These are phyloP conservation scores for Drosophila melanosoma DNA, from an alignment of 2,888 invertebrate genomes.

Conservation along the genomic window DNA sequence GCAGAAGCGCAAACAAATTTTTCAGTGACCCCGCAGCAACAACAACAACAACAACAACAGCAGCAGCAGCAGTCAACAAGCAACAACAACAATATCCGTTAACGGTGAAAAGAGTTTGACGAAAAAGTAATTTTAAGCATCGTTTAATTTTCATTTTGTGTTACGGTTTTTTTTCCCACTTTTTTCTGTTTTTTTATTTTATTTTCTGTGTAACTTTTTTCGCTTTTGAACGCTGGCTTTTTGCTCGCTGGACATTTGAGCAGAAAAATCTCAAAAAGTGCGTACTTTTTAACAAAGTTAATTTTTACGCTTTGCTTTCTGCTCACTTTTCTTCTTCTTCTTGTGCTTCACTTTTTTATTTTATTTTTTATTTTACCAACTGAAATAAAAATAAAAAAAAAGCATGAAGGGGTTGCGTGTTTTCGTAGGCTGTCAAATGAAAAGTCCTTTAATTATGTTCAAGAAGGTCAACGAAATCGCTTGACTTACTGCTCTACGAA, in stretches of 20 bases:
- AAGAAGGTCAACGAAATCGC: slow-evolving; percentile 60
- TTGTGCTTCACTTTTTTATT: slow-evolving; percentile 11
- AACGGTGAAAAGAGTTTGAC: slow-evolving; percentile 72
- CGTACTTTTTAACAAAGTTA: slow-evolving; percentile 77
- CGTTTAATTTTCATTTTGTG: slow-evolving; percentile 81
- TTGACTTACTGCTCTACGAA: slow-evolving; percentile 24
- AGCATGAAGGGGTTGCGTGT: slow-evolving; percentile 53
- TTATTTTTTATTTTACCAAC: slow-evolving; percentile 10
- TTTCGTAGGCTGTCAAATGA: slow-evolving; percentile 53
- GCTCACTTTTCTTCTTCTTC: slow-evolving; percentile 6
- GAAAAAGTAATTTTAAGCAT: slow-evolving; percentile 82
- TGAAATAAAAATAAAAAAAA: slow-evolving; percentile 43
- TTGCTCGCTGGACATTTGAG: slow-evolving; percentile 69
- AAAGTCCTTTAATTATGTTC: slow-evolving; percentile 50
- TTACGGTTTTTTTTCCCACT: slow-evolving; percentile 45
- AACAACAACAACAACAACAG: slow-evolving; percentile 15
- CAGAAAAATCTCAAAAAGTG: slow-evolving; percentile 69
- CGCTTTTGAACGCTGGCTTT: slow-evolving; percentile 36
- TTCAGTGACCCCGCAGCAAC: slow-evolving; percentile 37
- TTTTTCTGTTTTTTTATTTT: slow-evolving; percentile 4
- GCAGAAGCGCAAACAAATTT: slow-evolving; percentile 47
- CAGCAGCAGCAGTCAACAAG: slow-evolving; percentile 10
- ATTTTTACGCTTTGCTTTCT: slow-evolving; percentile 70
- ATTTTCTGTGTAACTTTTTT: slow-evolving; percentile 47
- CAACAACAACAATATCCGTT: slow-evolving; percentile 24